Percentiles rank a stretch among this genome's conserved stretches.
phyloP scores from a whole-genome alignment of 2,113 vertebrate species.

The Lepisosteus oculatus region DNA sequence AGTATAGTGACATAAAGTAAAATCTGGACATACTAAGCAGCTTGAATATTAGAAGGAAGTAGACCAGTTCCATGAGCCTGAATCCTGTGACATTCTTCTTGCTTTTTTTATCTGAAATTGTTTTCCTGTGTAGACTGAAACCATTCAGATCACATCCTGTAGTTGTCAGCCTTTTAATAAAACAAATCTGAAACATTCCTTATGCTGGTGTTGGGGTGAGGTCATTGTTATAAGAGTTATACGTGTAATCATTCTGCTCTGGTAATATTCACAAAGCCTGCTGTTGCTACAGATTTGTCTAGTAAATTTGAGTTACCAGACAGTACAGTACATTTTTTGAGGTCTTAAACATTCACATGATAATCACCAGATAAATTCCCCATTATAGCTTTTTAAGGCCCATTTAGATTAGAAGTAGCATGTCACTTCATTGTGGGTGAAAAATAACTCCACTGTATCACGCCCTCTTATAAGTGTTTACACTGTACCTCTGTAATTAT shows the following conservation, averaged over 20 bases:
- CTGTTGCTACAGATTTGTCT: not conserved
- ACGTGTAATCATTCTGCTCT: not conserved
- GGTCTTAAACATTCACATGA: no score
- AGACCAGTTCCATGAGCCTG: constrained; percentile 4
- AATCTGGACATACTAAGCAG: constrained; percentile 16
- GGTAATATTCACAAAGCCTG: not conserved
- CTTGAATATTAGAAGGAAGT: constrained; percentile 15
- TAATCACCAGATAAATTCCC: no score
- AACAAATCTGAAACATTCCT: constrained; percentile 9
- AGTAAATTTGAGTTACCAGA: not conserved
- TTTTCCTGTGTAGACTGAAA: constrained; percentile 12
- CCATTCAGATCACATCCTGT: constrained; percentile 10
- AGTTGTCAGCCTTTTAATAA: not conserved
- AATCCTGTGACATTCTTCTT: not conserved
- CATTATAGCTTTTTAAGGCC: no score
- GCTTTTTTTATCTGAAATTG: constrained; percentile 20
- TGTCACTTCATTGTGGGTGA: no score
- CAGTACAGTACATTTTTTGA: no score
- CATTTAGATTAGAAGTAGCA: no score
- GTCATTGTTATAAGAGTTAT: not conserved
- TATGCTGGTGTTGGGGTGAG: no score
- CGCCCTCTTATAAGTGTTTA: no score
- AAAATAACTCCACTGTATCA: no score
- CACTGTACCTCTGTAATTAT: no score
- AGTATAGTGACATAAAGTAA: not conserved